Evolutionary conservation across 2,113 vertebrate species (phyloP), one percentile per base, ranked within the genome.

Genomic region (Zootoca vivipara): DNA sequence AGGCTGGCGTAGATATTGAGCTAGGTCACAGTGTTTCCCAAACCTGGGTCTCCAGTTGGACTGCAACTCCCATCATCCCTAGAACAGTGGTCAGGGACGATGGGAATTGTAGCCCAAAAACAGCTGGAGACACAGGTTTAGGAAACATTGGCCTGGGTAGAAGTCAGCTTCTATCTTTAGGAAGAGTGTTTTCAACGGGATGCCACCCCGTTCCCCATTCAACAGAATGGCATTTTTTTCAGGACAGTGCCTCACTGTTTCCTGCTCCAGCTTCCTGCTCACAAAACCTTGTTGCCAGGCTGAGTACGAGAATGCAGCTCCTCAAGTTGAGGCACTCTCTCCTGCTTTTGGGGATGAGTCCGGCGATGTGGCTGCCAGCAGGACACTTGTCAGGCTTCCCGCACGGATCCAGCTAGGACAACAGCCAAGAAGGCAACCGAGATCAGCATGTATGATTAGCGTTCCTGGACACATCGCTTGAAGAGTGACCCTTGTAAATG

Each of bases 361-460:
- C 46, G 5, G 18, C 4, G 87, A 90, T 91, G 95, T 92, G 93
- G 91, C 88, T 69, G 91, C 94, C 91, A 93, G 93, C 86, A 92
- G 96, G 94, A 91, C 87, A 78, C 24, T 79, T 89, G 93, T 95
- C 95, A 96, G 90, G 85, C 89, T 93, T 93, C 94, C 94, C 95
- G 92, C 91, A 95, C 85, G 33, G 91, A 95, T 96, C 96, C 94
- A 94, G 87, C 91, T 90, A 89, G 94, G 94, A 91, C 81, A 73
- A 91, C 85, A 91, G 95, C 95, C 96, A 96, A 94, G 88, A 92
- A 94, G 94, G 93, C 93, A 91, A 94, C 94, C 82, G 91, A 96
- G 95, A 95, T 94, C 93, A 86, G 89, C 12, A 56, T 52, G 87
- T 52, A 92, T 94, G 81, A 94, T 82, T 91, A 94, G 65, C 64